Conservation (phyloP, 2,888 invertebrate genomes). For the Dendrolimus houi region DNA sequence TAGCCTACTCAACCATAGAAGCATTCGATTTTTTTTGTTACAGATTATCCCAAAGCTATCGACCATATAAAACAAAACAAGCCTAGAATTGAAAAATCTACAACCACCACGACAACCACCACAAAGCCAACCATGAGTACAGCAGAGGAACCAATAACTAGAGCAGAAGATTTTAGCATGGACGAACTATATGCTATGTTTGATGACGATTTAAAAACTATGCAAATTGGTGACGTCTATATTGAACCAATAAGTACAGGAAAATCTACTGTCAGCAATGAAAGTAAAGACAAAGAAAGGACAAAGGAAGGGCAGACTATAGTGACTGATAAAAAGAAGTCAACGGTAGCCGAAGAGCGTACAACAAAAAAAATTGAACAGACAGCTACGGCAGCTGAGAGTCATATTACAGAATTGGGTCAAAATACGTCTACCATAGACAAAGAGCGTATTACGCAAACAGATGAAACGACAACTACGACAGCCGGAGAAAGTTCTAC, state of each 20-base stretch:
- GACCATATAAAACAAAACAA: constrained; percentile 27
- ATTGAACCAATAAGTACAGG: too few species aligned
- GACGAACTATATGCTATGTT: too few species aligned
- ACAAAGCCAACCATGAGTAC: constrained; percentile 1
- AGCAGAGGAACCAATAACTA: neutral
- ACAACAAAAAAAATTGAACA: neutral
- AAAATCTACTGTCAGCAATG: too few species aligned
- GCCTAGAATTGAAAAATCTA: constrained; percentile 14
- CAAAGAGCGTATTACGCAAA: too few species aligned
- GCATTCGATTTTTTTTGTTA: constrained; percentile 8
- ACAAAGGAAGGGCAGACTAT: too few species aligned
- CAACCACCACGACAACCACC: constrained; percentile 6
- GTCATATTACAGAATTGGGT: too few species aligned
- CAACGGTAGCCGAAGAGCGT: neutral
- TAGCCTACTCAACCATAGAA: too few species aligned
- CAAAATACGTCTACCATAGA: too few species aligned
- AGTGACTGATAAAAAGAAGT: neutral
- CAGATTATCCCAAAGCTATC: constrained; percentile 38
- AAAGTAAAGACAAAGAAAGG: too few species aligned
- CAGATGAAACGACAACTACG: neutral
- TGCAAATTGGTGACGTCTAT: too few species aligned
- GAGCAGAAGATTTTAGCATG: too few species aligned
- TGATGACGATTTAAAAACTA: too few species aligned
- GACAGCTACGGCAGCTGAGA: neutral
- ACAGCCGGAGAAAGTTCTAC: neutral